Base-by-base conservation (phyloP, 1,140 invertebrate genomes). In the Sycobia sp. region DNA sequence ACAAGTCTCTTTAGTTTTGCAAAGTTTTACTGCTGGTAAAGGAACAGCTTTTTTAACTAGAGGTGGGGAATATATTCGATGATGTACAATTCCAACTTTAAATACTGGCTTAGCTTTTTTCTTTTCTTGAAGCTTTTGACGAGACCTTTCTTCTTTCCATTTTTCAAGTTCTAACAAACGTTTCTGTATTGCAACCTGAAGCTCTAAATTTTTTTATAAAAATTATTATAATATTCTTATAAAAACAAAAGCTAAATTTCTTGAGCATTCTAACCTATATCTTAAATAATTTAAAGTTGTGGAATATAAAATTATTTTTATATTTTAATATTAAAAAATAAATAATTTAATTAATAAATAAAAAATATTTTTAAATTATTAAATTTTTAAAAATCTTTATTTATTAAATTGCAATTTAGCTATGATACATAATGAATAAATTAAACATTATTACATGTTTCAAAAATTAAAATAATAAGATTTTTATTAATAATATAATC, bases 31-130 rank as follows among this genome's bases (percentile, higher is more conserved):
- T 18, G 10, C 22, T 14, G 51, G 50, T 58, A 44, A 25, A 56
- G 64, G 38, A 57, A 47, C 4, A 49, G n/a, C 16, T 8, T 50
- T 43, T 18, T 14, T 62, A 4, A n/a, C 51, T 11, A 66, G 8
- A 23, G 66, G 51, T 1, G 79, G 74, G 13, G 77, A 80, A 63
- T 71, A 78, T 13, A 70, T 34, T 47, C 73, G 72, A 50, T 82
- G 79, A 46, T 75, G 77, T 0, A 77, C 74, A 14, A 79, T 23
- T 0, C 82, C 79, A 8, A 78, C 77, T 71, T 79, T 76, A 41
- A 82, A 83, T 0, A 68, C 67, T 0, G 75, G 79, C 27, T 77
- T 78, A 18, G 74, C 76, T 9, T 66, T 71, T 0, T 55, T 32
- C 46, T 72, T 64, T 18, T 76, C 69, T 4, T 73, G 0, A 27